phyloP scores from a whole-genome alignment of 1,140 invertebrate species.

The Pentalonia nigronervosa region DNA sequence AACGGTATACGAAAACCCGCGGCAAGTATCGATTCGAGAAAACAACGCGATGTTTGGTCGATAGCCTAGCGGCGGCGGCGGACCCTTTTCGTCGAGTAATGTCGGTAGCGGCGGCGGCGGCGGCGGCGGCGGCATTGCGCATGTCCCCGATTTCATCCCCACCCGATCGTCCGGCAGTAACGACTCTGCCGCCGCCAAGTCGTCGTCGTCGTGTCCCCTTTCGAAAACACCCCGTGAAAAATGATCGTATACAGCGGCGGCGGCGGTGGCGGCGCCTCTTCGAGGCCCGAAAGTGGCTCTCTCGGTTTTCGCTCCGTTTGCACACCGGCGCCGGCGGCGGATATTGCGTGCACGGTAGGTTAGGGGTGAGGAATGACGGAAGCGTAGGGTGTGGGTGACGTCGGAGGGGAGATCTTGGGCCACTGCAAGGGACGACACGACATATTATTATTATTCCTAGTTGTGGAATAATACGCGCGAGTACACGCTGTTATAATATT shows the following conservation, averaged over 20 bases:
- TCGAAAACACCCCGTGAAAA: conserved; percentile 15
- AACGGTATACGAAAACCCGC: conserved; percentile 33
- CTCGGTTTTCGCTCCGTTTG: not conserved
- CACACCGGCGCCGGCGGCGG: conserved; percentile 11
- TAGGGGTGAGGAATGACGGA: fast-evolving
- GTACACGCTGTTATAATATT: not conserved
- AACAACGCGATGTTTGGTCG: conserved; percentile 48
- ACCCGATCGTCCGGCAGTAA: not conserved
- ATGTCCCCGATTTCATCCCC: not conserved
- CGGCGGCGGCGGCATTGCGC: conserved; percentile 21
- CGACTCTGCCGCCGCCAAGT: not conserved
- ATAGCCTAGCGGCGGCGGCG: conserved; percentile 29
- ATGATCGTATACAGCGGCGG: not conserved
- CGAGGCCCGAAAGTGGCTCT: not conserved
- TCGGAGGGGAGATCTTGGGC: not conserved
- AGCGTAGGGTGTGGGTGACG: not conserved
- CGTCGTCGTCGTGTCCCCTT: conserved; percentile 21
- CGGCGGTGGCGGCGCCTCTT: not conserved
- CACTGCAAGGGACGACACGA: not conserved
- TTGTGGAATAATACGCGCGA: not conserved
- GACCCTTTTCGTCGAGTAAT: not conserved
- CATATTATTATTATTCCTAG: not conserved
- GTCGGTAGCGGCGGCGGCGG: not conserved
- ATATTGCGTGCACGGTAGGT: not conserved
- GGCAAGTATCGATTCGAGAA: conserved; percentile 32